These are phyloP conservation scores for Rhodinocichla rosea DNA, from an alignment of 2,113 vertebrate genomes.

Conservation along the genomic window DNA sequence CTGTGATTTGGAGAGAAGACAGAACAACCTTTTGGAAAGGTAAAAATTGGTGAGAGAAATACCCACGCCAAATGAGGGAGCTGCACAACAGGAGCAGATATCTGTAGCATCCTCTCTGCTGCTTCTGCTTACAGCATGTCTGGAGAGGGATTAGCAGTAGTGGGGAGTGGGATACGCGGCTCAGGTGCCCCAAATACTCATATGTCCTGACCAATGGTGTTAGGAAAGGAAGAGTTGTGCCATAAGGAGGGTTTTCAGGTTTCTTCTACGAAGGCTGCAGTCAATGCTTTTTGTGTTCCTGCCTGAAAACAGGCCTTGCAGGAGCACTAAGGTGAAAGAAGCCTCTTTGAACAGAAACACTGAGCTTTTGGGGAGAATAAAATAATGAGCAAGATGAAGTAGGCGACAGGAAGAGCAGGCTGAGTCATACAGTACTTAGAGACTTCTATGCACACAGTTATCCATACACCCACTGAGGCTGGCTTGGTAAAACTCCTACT, in stretches of 20 bases:
- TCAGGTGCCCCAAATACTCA: not conserved
- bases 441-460: accelerated
- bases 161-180: not conserved
- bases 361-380: not conserved
- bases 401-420: not conserved
- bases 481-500: not conserved
- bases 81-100: not conserved
- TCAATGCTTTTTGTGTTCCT: not conserved
- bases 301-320: not conserved
- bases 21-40: not conserved
- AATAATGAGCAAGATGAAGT: not conserved
- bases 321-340: not conserved
- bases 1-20: not conserved
- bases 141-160: not conserved
- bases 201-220: too few species aligned
- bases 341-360: not conserved
- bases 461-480: not conserved
- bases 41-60: not conserved
- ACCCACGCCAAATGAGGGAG: accelerated
- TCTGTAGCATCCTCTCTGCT: too few species aligned
- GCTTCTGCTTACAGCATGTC: not conserved
- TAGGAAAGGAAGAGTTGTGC: not conserved
- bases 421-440: not conserved
- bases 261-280: not conserved
- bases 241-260: not conserved